phyloP scores from a whole-genome alignment of 2,888 invertebrate species.

The Lissocephala sabroskyi region DNA sequence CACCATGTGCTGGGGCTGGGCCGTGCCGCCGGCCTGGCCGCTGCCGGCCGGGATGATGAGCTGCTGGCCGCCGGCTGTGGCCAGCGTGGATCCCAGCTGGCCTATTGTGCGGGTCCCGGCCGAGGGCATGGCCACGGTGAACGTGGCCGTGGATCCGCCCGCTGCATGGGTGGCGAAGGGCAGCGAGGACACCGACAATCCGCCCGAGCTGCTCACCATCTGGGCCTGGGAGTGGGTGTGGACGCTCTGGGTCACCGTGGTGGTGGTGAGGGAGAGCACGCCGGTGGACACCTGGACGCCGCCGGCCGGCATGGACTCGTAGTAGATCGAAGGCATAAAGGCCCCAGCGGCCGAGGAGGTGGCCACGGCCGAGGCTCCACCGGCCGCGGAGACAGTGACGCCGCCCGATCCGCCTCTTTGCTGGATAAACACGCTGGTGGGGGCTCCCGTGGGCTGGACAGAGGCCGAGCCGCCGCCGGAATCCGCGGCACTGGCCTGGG shows the following conservation, averaged over 20 bases:
- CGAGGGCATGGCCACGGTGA: conserved; percentile 67
- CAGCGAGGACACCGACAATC: conserved; percentile 62
- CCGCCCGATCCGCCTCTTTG: conserved; percentile 36
- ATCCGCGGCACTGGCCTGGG: conserved; percentile 47
- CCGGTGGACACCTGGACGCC: conserved; percentile 68
- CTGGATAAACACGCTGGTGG: conserved; percentile 60
- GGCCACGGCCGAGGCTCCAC: conserved; percentile 38
- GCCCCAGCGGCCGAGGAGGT: conserved; percentile 35
- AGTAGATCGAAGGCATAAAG: conserved; percentile 68
- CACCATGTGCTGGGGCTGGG: conserved; percentile 62
- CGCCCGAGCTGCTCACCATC: conserved; percentile 42
- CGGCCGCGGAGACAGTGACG: conserved; percentile 34
- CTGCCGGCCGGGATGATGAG: conserved; percentile 43
- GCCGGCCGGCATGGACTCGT: conserved; percentile 70
- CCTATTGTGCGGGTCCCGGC: conserved; percentile 59
- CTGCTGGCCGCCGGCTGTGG: conserved; percentile 33
- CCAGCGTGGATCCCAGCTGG: conserved; percentile 39
- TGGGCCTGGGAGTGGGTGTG: conserved; percentile 42
- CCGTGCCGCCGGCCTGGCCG: conserved; percentile 27
- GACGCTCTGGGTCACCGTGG: conserved; percentile 68
- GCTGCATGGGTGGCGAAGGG: conserved; percentile 58
- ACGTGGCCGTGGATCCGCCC: conserved; percentile 45
- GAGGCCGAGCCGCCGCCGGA: conserved; percentile 2
- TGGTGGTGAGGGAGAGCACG: conserved; percentile 70
- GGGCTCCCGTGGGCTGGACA: conserved; percentile 9